A percentile compares a stretch with the other conserved stretches of the same genome.
Evolutionary conservation across 2,113 vertebrate species (phyloP).

Genomic region (Columba livia): DNA sequence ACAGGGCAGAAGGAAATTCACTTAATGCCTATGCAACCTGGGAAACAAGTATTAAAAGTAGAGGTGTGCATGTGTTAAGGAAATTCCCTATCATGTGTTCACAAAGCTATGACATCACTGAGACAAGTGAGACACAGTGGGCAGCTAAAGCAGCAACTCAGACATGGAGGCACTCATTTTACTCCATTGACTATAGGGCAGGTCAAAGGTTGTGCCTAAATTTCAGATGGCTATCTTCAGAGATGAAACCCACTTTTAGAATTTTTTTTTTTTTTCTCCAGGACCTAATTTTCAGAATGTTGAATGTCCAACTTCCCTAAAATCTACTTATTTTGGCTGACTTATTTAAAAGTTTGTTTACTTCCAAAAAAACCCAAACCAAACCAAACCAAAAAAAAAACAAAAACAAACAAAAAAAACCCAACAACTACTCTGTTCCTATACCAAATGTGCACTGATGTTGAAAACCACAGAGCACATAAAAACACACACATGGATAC

Average conservation of each 20-base stretch:
- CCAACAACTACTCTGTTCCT: not conserved
- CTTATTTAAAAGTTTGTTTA: not conserved
- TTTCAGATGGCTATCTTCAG: not conserved
- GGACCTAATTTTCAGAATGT: not conserved
- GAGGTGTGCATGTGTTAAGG: not conserved
- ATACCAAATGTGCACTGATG: not conserved
- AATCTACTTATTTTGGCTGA: not conserved
- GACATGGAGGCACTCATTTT: not conserved
- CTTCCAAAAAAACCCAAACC: not conserved
- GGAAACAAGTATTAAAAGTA: not conserved
- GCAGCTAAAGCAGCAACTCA: not conserved
- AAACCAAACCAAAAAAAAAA: no score
- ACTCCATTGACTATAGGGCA: not conserved
- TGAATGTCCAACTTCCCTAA: not conserved
- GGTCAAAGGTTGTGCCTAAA: not conserved
- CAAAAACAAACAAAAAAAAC: no score
- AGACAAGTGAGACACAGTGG: not conserved
- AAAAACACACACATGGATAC: not conserved
- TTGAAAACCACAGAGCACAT: not conserved
- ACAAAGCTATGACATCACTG: not conserved
- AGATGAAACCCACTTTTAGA: not conserved
- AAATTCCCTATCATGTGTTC: not conserved
- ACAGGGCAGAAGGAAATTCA: not conserved
- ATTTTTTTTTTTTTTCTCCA: not conserved
- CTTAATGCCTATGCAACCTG: not conserved